Base-by-base conservation (phyloP, 2,888 invertebrate species). In the Melanostoma mellinum region DNA sequence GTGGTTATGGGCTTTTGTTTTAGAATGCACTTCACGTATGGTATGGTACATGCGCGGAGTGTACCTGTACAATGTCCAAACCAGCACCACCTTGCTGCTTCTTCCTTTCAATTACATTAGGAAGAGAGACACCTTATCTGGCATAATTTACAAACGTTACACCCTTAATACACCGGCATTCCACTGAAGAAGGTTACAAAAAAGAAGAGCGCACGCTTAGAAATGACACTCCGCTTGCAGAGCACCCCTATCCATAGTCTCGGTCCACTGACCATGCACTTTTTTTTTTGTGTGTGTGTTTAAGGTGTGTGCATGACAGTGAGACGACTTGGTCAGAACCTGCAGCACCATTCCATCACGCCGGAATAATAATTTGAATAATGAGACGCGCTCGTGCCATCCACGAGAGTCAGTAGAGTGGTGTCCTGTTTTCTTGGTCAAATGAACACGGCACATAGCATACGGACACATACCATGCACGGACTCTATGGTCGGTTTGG, bases 271-370 rank as follows among this genome's bases (percentile, higher is more conserved):
- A 56, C 50, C 74, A 44, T 58, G 53, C 52, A 63, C 63, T 63
- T 46, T 46, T 46, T 3, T 44, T 6, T 10, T 6, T 46, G 6
- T 10, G 20, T 20, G 20, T 38, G 38, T 10, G 8, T 38, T 63
- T 32, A 53, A 78, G 73, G 73, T 78, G 73, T 84, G 79, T 75
- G 69, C 79, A 79, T 75, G 71, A 60, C 65, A 84, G 79, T 84
- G 78, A 74, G 74, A 84, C 84, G 84, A 74, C 60, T 56, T 74
- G 78, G 82, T 74, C 82, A 84, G 10, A 71, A 78, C 79, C 75
- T 84, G 74, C 79, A 84, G 69, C 73, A 84, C 79, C 79, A 79
- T 84, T 74, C 84, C 84, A 84, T 79, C 84, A 84, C 84, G 84
- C 60, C 48, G 75, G 84, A 79, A 84, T 84, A 79, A 84, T 79